These are phyloP conservation scores for Lasiurus cinereus DNA, from an alignment of 2,113 vertebrate species.

Conservation along the genomic window DNA sequence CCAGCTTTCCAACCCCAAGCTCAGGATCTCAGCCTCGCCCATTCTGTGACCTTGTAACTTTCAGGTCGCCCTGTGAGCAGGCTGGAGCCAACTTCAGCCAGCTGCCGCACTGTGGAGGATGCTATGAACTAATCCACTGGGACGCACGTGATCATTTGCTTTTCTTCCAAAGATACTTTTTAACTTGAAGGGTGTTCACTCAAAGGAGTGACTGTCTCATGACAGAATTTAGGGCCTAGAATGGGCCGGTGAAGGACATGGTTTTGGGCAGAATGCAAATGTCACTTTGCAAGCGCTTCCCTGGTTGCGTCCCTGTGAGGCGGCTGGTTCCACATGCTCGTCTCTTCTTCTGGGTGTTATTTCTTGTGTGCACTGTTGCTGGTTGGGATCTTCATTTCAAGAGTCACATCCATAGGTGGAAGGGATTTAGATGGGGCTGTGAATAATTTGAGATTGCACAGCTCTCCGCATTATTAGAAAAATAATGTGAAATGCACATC, in stretches of 20 bases:
- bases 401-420: background rate
- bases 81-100: background rate
- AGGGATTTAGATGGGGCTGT: background rate
- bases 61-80: background rate
- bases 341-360: background rate
- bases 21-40: background rate
- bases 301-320: background rate
- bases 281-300: accelerated
- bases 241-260: background rate
- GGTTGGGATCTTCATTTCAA: background rate
- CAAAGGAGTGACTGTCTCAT: background rate
- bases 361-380: background rate
- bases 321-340: too few species aligned
- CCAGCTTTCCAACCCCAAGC: background rate
- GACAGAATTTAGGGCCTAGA: background rate
- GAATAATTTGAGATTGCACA: background rate
- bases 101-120: background rate
- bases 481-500: background rate
- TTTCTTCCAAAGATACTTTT: background rate
- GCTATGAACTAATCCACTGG: background rate
- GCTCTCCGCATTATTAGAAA: background rate
- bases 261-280: background rate
- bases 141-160: background rate
- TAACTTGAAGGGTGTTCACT: background rate
- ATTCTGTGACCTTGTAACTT: background rate